Evolutionary conservation across 2,888 invertebrate genomes (phyloP).

Genomic region (Drosophila subquinaria): DNA sequence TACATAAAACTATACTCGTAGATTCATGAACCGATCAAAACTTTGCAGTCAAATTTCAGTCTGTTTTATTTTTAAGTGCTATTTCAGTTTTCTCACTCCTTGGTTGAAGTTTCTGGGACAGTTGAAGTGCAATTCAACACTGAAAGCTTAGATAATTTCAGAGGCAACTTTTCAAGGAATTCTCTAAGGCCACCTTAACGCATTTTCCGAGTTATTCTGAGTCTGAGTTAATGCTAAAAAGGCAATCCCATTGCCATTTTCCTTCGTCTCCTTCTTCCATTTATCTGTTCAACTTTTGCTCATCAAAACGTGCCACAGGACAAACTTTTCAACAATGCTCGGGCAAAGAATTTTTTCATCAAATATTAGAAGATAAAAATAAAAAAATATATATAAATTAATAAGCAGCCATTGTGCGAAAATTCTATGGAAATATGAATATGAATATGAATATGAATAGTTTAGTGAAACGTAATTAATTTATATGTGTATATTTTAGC

Average conservation of each 20-base stretch:
- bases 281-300: constrained; percentile 8
- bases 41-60: constrained; percentile 3
- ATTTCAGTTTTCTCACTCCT: constrained; percentile 4
- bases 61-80: constrained; percentile 1
- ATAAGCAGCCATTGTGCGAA: constrained; percentile 13
- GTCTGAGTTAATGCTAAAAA: constrained; percentile 27
- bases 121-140: constrained; percentile 54
- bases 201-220: constrained; percentile 29
- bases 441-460: constrained; percentile 16
- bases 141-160: constrained; percentile 35
- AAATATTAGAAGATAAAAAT: constrained; percentile 32
- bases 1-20: not conserved
- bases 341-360: constrained; percentile 34
- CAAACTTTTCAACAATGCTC: constrained; percentile 64
- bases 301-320: constrained; percentile 1
- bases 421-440: not conserved
- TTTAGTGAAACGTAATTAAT: constrained; percentile 18
- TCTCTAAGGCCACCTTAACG: constrained; percentile 19
- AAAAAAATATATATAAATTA: constrained; percentile 1
- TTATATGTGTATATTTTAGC: constrained; percentile 30
- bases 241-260: too few species aligned
- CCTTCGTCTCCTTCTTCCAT: not conserved
- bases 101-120: constrained; percentile 26
- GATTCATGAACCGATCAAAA: not conserved
- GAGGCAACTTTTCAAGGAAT: constrained; percentile 36